Conservation (phyloP, 2,113 vertebrate species). For the Saccopteryx bilineata region DNA sequence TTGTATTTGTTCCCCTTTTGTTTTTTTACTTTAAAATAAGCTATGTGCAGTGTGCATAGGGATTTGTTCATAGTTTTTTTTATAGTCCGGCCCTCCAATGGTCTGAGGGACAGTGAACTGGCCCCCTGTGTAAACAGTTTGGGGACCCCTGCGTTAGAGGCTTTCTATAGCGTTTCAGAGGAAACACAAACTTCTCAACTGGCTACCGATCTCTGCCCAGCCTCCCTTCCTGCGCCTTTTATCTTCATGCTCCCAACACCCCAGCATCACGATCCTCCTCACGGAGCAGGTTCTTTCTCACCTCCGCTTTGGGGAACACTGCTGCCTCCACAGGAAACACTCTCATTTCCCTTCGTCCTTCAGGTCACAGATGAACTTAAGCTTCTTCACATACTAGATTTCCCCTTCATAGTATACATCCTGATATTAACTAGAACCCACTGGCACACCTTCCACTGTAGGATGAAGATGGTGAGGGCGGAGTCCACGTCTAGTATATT, state of each 20-base stretch:
- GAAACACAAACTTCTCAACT: background rate
- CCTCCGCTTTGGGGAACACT: background rate
- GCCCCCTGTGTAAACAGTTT: too few species aligned
- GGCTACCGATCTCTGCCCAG: background rate
- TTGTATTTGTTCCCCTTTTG: too few species aligned
- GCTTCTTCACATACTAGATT: too few species aligned
- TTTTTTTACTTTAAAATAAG: too few species aligned
- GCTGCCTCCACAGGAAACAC: too few species aligned
- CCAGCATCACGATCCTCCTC: background rate
- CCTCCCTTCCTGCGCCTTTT: too few species aligned
- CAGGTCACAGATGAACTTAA: background rate
- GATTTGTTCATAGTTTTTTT: too few species aligned
- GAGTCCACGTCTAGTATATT: background rate
- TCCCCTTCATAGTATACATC: too few species aligned
- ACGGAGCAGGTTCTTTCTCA: background rate
- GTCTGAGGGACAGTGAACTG: too few species aligned
- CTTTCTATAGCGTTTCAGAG: background rate
- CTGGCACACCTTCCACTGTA: background rate
- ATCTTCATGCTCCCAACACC: background rate
- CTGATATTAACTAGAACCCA: background rate
- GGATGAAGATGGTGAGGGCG: background rate
- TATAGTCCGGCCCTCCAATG: too few species aligned
- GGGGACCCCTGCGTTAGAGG: background rate
- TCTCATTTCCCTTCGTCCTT: background rate
- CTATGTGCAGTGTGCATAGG: too few species aligned